These are phyloP conservation scores for Hyles vespertilio DNA, from an alignment of 1,140 invertebrate genomes.

Conservation along the genomic window DNA sequence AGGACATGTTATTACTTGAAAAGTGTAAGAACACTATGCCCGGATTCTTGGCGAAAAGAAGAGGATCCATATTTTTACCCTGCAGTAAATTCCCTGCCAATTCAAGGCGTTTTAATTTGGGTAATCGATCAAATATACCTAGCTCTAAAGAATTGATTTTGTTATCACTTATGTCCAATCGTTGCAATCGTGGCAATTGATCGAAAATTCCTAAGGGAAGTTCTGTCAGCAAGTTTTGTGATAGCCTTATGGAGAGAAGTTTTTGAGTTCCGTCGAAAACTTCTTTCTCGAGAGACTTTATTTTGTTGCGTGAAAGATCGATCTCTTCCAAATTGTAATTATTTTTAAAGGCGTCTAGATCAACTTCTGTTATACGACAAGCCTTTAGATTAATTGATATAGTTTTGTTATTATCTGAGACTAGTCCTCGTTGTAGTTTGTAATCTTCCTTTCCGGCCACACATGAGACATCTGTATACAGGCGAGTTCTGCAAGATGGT, in stretches of 20 bases:
- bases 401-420: conserved; percentile 20
- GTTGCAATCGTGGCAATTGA: conserved; percentile 33
- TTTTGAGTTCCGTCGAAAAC: conserved; percentile 35
- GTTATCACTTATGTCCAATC: conserved; percentile 49
- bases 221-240: conserved; percentile 39
- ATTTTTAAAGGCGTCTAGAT: conserved; percentile 40
- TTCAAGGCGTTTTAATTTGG: conserved; percentile 41
- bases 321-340: conserved; percentile 20
- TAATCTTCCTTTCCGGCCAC: conserved; percentile 13
- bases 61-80: conserved; percentile 35
- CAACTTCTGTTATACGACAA: conserved; percentile 44
- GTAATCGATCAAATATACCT: conserved; percentile 47
- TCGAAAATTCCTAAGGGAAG: conserved; percentile 49
- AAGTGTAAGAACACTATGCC: conserved; percentile 41
- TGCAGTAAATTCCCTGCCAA: conserved; percentile 44
- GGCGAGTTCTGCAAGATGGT: conserved; percentile 11
- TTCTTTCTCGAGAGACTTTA: conserved; percentile 39
- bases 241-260: conserved; percentile 45
- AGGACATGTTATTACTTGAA: conserved; percentile 54
- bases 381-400: conserved; percentile 20
- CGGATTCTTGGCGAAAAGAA: conserved; percentile 39
- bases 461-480: conserved; percentile 12
- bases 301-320: conserved; percentile 50
- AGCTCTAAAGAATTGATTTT: conserved; percentile 32
- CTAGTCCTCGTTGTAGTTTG: conserved; percentile 15